Conservation (phyloP, 2,113 vertebrate species). For the Craseonycteris thonglongyai region DNA sequence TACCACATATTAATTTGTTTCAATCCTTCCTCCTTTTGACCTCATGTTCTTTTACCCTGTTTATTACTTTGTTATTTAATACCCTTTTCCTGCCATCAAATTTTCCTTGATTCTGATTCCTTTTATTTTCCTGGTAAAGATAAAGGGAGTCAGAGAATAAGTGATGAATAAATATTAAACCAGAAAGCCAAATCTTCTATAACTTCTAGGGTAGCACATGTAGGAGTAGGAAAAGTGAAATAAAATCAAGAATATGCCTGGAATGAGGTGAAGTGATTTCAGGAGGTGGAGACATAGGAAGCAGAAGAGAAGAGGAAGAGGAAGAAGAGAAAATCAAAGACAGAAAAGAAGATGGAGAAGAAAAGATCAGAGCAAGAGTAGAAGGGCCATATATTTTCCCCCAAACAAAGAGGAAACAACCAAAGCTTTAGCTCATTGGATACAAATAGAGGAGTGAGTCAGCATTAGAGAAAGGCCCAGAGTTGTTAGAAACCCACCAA, state of each 20-base stretch:
- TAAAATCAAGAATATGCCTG: background rate
- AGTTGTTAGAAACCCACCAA: background rate
- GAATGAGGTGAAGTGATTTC: background rate
- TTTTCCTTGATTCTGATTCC: background rate
- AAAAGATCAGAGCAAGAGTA: background rate
- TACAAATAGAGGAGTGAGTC: background rate
- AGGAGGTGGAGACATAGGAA: too few relatives aligned
- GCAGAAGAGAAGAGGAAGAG: too few relatives aligned
- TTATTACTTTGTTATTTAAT: slow-evolving; percentile 5
- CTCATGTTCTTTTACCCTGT: fast-evolving
- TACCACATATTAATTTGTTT: background rate
- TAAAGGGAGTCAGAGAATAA: background rate
- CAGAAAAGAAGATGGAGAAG: background rate
- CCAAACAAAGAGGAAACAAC: background rate
- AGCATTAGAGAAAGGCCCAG: background rate
- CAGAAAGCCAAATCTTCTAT: background rate
- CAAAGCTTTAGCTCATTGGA: background rate
- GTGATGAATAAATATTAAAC: background rate
- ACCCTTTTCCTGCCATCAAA: background rate
- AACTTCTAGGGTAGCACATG: background rate
- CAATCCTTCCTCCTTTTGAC: background rate
- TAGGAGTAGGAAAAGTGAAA: background rate
- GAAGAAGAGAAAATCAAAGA: background rate
- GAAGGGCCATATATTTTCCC: background rate
- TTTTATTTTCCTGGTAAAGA: background rate